These are phyloP conservation scores for Poeciliopsis retropinna DNA, from an alignment of 2,113 vertebrate species.

Conservation along the genomic window DNA sequence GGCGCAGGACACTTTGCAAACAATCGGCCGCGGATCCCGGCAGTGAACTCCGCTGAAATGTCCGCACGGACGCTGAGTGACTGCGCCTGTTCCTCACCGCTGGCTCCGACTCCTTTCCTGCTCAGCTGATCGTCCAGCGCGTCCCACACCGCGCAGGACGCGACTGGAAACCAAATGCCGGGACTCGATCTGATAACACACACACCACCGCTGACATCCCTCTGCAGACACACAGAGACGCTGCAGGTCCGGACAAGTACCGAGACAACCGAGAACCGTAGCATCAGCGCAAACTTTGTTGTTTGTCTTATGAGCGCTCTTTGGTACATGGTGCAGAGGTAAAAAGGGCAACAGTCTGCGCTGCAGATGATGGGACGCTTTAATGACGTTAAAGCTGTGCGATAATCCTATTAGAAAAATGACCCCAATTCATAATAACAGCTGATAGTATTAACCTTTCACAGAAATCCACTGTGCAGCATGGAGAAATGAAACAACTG, in stretches of 20 bases:
- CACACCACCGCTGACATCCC: conserved; percentile 8
- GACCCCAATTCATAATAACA: not conserved
- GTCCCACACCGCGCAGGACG: conserved; percentile 50
- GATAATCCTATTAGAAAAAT: not conserved
- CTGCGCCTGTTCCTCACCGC: conserved; percentile 2
- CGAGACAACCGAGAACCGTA: conserved; percentile 2
- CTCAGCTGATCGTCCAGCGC: conserved; percentile 54
- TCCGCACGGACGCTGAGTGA: conserved; percentile 12
- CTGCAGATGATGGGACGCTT: not conserved
- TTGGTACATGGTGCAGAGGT: not conserved
- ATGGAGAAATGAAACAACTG: not conserved
- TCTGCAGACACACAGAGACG: conserved; percentile 20
- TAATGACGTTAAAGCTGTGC: not conserved
- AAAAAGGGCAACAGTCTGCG: too few species aligned
- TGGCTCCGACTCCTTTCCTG: conserved; percentile 18
- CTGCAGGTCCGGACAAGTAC: conserved; percentile 27
- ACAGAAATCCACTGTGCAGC: not conserved
- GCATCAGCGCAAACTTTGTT: not conserved
- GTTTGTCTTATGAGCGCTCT: not conserved
- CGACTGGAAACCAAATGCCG: conserved; percentile 62
- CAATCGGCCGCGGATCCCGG: not conserved
- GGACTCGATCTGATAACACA: conserved; percentile 1
- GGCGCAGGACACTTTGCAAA: not conserved
- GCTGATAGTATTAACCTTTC: not conserved
- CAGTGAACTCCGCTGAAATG: conserved; percentile 5